A percentile compares a stretch with the other conserved stretches of the same genome.
Evolutionary conservation across 2,113 vertebrate genomes (phyloP).

Genomic region (Chaetodon trifascialis): DNA sequence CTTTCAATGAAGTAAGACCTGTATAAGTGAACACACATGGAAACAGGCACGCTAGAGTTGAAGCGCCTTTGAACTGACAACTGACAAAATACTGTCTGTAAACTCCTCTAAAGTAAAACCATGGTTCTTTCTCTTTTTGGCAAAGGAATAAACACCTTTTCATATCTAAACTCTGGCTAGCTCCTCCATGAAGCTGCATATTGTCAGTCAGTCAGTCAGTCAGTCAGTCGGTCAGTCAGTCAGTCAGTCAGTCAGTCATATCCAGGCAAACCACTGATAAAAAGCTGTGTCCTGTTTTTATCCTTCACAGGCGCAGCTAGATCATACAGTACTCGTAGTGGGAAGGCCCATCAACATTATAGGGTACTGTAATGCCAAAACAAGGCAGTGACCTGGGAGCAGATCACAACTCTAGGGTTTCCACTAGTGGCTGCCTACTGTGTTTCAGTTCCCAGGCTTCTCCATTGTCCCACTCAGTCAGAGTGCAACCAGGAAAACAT

Average conservation of each 20-base stretch:
- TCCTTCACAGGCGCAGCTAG: constrained; percentile 35
- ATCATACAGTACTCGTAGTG: constrained; percentile 38
- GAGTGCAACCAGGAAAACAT: constrained; percentile 53
- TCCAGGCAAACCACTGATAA: constrained; percentile 35
- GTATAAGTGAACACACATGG: constrained; percentile 50
- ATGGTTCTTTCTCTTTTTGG: constrained; percentile 51
- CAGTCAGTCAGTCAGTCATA: constrained; percentile 46
- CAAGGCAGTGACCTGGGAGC: constrained; percentile 67
- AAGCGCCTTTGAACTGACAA: constrained; percentile 55
- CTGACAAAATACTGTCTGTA: constrained; percentile 44
- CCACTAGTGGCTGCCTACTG: constrained; percentile 57
- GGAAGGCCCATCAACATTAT: constrained; percentile 56
- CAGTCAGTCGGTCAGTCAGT: constrained; percentile 59
- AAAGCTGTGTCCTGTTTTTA: constrained; percentile 38
- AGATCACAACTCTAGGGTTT: constrained; percentile 67
- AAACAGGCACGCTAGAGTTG: constrained; percentile 10
- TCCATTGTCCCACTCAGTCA: constrained; percentile 61
- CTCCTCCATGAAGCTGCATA: constrained; percentile 31
- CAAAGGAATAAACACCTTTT: constrained; percentile 42
- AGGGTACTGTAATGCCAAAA: constrained; percentile 60
- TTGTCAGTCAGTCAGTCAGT: constrained; percentile 49
- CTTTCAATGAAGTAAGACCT: constrained; percentile 40
- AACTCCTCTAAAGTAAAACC: constrained; percentile 39
- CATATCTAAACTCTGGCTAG: constrained; percentile 46
- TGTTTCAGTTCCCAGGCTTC: constrained; percentile 79